These are phyloP conservation scores for Asarcornis scutulata DNA, from an alignment of 2,113 vertebrate genomes.

Conservation along the genomic window DNA sequence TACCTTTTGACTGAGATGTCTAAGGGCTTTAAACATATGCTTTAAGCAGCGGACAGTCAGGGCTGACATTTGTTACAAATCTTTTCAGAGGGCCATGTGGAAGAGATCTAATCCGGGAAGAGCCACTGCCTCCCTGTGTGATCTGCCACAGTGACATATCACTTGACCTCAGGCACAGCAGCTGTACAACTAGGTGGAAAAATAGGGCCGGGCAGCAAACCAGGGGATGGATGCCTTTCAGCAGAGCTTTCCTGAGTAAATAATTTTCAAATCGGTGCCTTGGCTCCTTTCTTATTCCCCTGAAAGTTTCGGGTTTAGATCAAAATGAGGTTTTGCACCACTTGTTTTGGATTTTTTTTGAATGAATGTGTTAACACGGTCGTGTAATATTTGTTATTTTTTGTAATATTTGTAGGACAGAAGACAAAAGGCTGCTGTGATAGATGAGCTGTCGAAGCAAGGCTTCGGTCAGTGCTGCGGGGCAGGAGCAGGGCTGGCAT, in stretches of 20 bases:
- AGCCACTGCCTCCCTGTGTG: constrained; percentile 70
- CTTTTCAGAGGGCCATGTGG: constrained; percentile 63
- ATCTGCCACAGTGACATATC: constrained; percentile 75
- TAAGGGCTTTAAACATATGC: constrained; percentile 65
- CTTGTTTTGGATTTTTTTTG: not conserved
- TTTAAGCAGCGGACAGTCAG: constrained; percentile 48
- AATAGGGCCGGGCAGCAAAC: not conserved
- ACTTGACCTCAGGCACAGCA: constrained; percentile 68
- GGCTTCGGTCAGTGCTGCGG: accelerated
- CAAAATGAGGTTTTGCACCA: not conserved
- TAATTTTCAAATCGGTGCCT: not conserved
- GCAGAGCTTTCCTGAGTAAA: not conserved
- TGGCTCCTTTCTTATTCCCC: not conserved
- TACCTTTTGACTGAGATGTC: constrained; percentile 73
- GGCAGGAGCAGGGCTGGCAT: not conserved
- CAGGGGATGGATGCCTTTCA: not conserved
- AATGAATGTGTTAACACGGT: accelerated
- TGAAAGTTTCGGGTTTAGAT: not conserved
- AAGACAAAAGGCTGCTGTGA: not conserved
- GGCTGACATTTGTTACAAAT: constrained; percentile 67
- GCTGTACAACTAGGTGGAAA: constrained; percentile 51
- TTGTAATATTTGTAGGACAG: too few relatives aligned
- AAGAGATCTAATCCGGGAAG: constrained; percentile 71
- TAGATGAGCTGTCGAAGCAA: not conserved
- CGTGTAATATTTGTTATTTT: accelerated